These are phyloP conservation scores for Cryptoprocta ferox DNA, from an alignment of 2,797 vertebrate genomes.

Conservation along the genomic window DNA sequence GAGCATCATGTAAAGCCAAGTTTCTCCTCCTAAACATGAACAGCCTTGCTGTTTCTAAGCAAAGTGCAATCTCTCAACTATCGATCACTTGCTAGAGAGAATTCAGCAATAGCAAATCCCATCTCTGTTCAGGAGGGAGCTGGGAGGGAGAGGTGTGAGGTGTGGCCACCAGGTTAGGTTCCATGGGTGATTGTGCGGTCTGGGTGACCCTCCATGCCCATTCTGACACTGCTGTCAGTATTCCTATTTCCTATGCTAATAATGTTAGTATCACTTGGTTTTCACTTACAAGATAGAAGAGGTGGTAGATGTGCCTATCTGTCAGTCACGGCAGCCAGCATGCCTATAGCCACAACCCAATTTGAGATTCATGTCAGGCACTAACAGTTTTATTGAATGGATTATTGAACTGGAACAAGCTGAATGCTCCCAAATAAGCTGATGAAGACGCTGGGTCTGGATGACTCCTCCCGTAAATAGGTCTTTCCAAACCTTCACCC, in stretches of 20 bases:
- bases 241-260: background rate
- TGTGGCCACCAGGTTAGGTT: accelerated
- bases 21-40: background rate
- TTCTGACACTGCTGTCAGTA: background rate
- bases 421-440: constrained; percentile 45
- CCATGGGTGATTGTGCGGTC: too few relatives aligned
- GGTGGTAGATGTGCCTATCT: background rate
- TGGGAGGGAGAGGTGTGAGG: background rate
- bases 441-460: constrained; percentile 22
- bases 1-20: background rate
- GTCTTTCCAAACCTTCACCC: background rate
- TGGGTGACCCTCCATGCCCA: accelerated
- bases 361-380: constrained; percentile 18
- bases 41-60: background rate
- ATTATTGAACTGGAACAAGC: constrained; percentile 62
- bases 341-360: background rate
- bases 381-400: constrained; percentile 51
- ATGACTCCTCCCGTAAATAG: background rate
- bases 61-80: background rate
- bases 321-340: background rate
- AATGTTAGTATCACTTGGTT: background rate
- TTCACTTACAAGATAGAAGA: background rate
- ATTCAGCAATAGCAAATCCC: background rate
- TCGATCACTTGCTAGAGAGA: background rate
- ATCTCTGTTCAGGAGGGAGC: accelerated